Evolutionary conservation across 2,888 invertebrate genomes (phyloP).

Genomic region (Meteorus cinctellus): DNA sequence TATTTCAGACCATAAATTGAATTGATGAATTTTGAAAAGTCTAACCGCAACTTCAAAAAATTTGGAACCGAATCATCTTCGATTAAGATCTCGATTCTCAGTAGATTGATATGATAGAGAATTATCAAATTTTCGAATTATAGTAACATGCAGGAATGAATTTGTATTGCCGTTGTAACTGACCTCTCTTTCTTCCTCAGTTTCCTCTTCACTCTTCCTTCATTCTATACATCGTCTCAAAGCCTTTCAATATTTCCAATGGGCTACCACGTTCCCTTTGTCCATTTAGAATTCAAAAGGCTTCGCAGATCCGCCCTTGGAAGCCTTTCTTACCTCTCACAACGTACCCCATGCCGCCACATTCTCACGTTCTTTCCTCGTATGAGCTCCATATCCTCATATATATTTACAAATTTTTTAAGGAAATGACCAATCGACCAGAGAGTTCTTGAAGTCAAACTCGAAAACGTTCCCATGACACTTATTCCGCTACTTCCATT

Average conservation of each 20-base stretch:
- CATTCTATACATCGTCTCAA: neutral
- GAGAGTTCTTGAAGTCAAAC: slow-evolving; percentile 18
- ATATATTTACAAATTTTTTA: slow-evolving; percentile 29
- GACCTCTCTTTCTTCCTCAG: neutral
- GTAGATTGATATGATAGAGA: too few species aligned
- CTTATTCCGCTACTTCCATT: neutral
- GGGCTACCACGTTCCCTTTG: slow-evolving; percentile 43
- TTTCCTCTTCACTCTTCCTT: neutral
- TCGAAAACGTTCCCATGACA: slow-evolving; percentile 25
- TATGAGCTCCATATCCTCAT: slow-evolving; percentile 38
- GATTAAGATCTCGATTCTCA: too few species aligned
- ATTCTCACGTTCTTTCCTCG: slow-evolving; percentile 48
- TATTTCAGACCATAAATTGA: too few species aligned
- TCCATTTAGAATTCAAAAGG: slow-evolving; percentile 55
- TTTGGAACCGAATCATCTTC: too few species aligned
- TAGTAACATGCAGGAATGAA: neutral
- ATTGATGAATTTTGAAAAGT: too few species aligned
- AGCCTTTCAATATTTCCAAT: slow-evolving; percentile 12
- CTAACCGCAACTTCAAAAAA: too few species aligned
- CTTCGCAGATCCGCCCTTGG: slow-evolving; percentile 54
- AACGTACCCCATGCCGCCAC: slow-evolving; percentile 36
- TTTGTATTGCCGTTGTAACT: neutral
- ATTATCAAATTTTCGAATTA: too few species aligned
- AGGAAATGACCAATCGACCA: slow-evolving; percentile 40
- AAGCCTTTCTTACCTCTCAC: slow-evolving; percentile 48